These are phyloP conservation scores for Telmatochromis brichardi DNA, from an alignment of 2,113 vertebrate species.

Conservation along the genomic window DNA sequence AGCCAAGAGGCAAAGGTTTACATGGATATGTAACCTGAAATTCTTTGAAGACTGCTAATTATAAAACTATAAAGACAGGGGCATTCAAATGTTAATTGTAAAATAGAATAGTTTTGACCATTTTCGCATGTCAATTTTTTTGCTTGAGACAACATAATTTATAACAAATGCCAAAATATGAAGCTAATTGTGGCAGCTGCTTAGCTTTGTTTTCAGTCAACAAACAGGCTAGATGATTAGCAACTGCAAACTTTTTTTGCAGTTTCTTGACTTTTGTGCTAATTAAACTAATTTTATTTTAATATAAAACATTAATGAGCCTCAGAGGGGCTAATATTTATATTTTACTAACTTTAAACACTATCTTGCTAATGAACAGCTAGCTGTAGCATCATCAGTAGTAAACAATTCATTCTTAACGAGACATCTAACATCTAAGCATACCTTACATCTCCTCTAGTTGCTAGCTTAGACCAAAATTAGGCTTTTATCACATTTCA, in stretches of 20 bases:
- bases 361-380: neutral
- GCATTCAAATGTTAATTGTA: neutral
- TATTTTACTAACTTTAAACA: neutral
- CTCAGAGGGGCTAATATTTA: neutral
- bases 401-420: neutral
- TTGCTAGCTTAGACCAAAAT: neutral
- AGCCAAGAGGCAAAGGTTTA: neutral
- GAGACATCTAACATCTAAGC: neutral
- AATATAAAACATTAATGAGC: neutral
- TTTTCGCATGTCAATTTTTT: neutral
- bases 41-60: neutral
- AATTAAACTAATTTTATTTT: neutral
- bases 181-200: neutral
- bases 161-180: neutral
- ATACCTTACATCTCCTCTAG: neutral
- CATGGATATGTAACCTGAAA: neutral
- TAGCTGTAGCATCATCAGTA: neutral
- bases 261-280: neutral
- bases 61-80: neutral
- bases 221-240: neutral
- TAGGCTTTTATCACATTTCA: neutral
- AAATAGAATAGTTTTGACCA: neutral
- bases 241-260: neutral
- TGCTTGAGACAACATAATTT: neutral
- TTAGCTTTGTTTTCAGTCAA: neutral